Evolutionary conservation across 1,140 invertebrate genomes (phyloP), one percentile per base, ranked within the genome.

Genomic region (Lepidurus couesii): DNA sequence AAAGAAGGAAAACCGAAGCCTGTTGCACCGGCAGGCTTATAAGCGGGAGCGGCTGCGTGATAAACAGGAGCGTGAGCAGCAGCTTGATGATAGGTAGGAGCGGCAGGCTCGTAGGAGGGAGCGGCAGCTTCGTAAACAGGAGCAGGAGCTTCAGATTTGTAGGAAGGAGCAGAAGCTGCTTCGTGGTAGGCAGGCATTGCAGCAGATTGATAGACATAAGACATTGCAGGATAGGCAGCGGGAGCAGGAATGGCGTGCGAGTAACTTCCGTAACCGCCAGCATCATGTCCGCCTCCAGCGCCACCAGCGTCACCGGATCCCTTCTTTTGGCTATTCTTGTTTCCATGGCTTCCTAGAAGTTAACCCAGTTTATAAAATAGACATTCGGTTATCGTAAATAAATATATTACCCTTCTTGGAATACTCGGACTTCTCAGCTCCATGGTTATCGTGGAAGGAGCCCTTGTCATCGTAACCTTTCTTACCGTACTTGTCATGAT

Each of bases 401-500:
- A 65, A 7, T 65, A 7, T 1, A 13, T 65, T 65, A 65, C 81
- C 80, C 44, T 80, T 75, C 24, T 82, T 44, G 34, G 77, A 76
- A 44, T 76, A 78, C 42, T 78, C 76, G 7, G 45, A 75, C 10
- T 82, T 80, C 78, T 82, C 80, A 42, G 81, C 80, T n/a, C 80
- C 77, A 65, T 81, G 75, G 65, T 78, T 42, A 43, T 80, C 80
- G 74, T 80, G 75, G 75, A 80, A 77, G 21, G 81, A 74, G n/a
- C 82, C 80, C 42, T 81, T 79, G 42, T 79, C 79, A 75, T 80
- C 76, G 77, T 80, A 74, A 9, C 81, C 78, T 34, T 82, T 79
- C n/a, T 81, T 75, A 44, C 81, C 81, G 42, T 81, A 74, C 16
- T 79, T 76, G 75, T 75, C 75, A 78, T 82, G 80, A 76, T 82